These are phyloP conservation scores for Platycheirus rosarum DNA, from an alignment of 2,888 invertebrate species.

Conservation along the genomic window DNA sequence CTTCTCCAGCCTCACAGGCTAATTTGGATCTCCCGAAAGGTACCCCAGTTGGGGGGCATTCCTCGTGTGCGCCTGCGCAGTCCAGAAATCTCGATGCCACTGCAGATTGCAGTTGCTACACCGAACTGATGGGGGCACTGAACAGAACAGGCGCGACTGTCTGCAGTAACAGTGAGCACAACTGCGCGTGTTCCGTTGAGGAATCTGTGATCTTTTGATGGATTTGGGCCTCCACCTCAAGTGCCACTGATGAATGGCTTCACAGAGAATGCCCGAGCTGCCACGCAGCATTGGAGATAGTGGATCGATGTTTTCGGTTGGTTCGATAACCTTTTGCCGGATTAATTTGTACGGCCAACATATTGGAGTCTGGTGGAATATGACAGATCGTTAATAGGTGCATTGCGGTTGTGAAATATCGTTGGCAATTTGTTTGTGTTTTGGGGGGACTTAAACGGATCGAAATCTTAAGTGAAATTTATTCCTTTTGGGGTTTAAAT, in stretches of 20 bases:
- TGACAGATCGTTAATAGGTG: constrained; percentile 73
- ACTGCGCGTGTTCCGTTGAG: constrained; percentile 48
- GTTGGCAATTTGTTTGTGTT: constrained; percentile 61
- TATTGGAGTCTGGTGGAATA: constrained; percentile 48
- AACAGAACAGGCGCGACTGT: constrained; percentile 64
- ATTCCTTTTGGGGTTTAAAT: constrained; percentile 62
- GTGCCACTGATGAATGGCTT: constrained; percentile 83
- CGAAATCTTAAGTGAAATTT: constrained; percentile 70
- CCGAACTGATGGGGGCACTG: constrained; percentile 35
- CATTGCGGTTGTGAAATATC: constrained; percentile 57
- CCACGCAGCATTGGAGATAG: constrained; percentile 33
- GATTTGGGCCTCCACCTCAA: constrained; percentile 82
- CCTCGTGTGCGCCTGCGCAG: constrained; percentile 63
- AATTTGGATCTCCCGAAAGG: constrained; percentile 60
- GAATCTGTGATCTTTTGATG: constrained; percentile 78
- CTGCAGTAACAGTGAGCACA: constrained; percentile 66
- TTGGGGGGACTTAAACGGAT: constrained; percentile 55
- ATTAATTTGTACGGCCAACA: constrained; percentile 63
- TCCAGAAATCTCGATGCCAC: constrained; percentile 60
- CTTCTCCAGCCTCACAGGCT: constrained; percentile 60
- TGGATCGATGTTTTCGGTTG: constrained; percentile 58
- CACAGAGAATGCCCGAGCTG: constrained; percentile 39
- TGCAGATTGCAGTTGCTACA: constrained; percentile 37
- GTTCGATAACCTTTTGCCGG: constrained; percentile 72
- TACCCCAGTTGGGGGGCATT: constrained; percentile 72